These are phyloP conservation scores for Apostichopus leukothele DNA, from an alignment of 53 echinoderm and acorn worm species.

Conservation along the genomic window DNA sequence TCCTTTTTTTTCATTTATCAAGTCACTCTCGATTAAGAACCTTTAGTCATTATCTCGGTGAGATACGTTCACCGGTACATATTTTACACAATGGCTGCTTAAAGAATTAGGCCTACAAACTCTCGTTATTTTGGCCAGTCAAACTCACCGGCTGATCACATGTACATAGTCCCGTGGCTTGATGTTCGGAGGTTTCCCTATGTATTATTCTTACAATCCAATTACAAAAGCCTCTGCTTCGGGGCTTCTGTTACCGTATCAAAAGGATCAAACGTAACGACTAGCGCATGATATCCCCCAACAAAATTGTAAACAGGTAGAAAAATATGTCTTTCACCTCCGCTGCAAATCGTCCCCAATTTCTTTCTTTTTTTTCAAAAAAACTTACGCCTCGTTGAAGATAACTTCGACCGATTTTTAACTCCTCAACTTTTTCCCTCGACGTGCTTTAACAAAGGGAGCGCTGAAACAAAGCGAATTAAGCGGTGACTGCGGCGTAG, in stretches of 20 bases:
- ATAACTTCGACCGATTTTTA: constrained; percentile 17
- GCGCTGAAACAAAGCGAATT: constrained; percentile 44
- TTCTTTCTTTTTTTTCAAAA: background rate
- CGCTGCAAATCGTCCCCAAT: background rate
- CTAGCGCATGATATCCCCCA: background rate
- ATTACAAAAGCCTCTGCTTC: background rate
- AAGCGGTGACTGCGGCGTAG: constrained; percentile 37
- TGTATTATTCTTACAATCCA: background rate
- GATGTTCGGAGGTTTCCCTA: background rate
- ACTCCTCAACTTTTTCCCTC: constrained; percentile 1
- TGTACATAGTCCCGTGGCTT: background rate
- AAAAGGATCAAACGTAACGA: background rate
- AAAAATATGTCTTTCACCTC: background rate
- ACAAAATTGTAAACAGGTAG: background rate
- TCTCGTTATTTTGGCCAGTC: too few species aligned
- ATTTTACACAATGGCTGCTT: too few species aligned
- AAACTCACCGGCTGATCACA: background rate
- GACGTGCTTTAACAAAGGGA: constrained; percentile 30
- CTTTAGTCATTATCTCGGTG: too few species aligned
- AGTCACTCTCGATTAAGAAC: too few species aligned
- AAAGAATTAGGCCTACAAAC: background rate
- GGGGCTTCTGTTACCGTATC: background rate
- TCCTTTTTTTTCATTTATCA: too few species aligned
- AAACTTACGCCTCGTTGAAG: constrained; percentile 29
- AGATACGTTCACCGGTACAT: too few species aligned